Conservation (phyloP, 2,888 invertebrate genomes). For the Melikaiella ostensackeni region DNA sequence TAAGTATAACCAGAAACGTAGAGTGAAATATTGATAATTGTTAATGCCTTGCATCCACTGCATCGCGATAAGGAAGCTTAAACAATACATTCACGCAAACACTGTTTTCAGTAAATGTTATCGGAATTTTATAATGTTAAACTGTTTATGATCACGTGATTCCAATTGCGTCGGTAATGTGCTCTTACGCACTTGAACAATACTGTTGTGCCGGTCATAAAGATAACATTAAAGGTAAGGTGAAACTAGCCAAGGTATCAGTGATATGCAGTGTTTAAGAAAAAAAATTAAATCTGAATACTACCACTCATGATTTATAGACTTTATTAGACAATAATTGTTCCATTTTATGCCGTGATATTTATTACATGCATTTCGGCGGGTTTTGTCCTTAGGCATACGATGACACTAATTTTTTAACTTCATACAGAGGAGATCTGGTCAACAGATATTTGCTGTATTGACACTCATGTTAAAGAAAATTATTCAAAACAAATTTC, state of each 20-base stretch:
- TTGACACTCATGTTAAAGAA: no score
- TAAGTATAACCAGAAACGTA: not conserved
- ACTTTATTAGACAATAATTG: no score
- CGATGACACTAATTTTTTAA: no score
- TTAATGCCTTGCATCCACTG: not conserved
- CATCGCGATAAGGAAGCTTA: slow-evolving; percentile 21
- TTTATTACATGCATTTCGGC: no score
- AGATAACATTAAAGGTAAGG: slow-evolving; percentile 32
- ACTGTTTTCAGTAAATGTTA: slow-evolving; percentile 33
- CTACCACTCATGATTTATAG: no score
- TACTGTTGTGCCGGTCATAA: slow-evolving; percentile 30
- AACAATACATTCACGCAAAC: slow-evolving; percentile 24
- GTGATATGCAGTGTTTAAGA: not conserved
- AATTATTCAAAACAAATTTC: no score
- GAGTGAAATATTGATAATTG: slow-evolving; percentile 9
- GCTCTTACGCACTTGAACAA: slow-evolving; percentile 33
- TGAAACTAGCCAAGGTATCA: slow-evolving; percentile 27
- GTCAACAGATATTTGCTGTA: no score
- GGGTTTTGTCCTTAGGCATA: no score
- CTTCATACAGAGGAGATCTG: no score
- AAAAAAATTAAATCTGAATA: slow-evolving; percentile 4
- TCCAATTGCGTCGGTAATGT: slow-evolving; percentile 27
- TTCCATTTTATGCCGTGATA: no score
- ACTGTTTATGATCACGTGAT: slow-evolving; percentile 37
- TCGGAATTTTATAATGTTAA: slow-evolving; percentile 34